Percentiles rank a stretch among this genome's conserved stretches.
Evolutionary conservation across 2,113 vertebrate genomes (phyloP).

Genomic region (Oryzias woworae): DNA sequence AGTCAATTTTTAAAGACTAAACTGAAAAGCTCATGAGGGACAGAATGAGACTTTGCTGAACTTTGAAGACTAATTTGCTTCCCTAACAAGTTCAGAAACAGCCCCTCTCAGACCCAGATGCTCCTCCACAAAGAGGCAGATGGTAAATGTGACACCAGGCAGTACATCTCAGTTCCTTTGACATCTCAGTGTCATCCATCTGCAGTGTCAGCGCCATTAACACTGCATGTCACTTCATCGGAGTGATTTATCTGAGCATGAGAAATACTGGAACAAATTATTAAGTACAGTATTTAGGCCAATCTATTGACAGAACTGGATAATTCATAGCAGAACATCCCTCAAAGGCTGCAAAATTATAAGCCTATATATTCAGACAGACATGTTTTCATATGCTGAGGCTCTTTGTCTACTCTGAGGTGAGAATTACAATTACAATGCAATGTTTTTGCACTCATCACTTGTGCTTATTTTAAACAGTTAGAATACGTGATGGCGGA

Average conservation of each 20-base stretch:
- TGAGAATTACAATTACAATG: neutral
- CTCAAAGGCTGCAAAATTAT: too few relatives aligned
- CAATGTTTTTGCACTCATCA: too few relatives aligned
- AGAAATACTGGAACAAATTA: constrained; percentile 8
- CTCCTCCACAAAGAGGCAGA: constrained; percentile 56
- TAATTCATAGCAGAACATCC: neutral
- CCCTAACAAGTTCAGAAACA: constrained; percentile 30
- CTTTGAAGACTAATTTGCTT: constrained; percentile 26
- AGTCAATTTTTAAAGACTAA: neutral
- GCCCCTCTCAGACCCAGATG: constrained; percentile 46
- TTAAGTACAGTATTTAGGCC: neutral
- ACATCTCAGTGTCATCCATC: constrained; percentile 55
- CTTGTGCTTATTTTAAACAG: too few relatives aligned
- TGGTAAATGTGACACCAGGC: constrained; percentile 53
- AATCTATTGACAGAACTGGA: neutral
- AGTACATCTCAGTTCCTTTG: constrained; percentile 54
- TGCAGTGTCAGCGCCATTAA: constrained; percentile 50
- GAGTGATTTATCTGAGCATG: constrained; percentile 17
- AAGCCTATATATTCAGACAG: neutral
- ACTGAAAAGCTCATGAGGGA: neutral
- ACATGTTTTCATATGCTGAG: neutral
- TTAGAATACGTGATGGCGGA: too few relatives aligned
- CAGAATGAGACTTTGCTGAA: constrained; percentile 20
- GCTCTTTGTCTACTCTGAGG: neutral
- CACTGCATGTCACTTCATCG: constrained; percentile 24